A percentile compares a stretch with the other conserved stretches of the same genome.
phyloP scores from a whole-genome alignment of 1,140 invertebrate genomes.

The Leptinotarsa lineolata region DNA sequence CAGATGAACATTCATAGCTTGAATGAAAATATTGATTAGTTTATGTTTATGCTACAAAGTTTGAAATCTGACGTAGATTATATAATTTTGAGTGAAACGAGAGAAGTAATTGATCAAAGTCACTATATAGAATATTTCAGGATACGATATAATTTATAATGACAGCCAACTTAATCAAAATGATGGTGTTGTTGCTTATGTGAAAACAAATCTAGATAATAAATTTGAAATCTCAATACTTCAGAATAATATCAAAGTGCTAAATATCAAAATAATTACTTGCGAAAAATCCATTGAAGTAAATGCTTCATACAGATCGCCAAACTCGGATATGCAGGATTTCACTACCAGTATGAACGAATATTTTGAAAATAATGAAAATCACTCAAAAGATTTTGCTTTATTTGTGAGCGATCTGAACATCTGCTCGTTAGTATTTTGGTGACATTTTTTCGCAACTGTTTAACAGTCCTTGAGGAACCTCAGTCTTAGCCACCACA shows the following conservation, averaged over 20 bases:
- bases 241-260: not conserved
- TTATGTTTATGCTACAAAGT: conserved; percentile 11
- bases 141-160: conserved; percentile 12
- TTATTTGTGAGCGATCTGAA: too few species aligned
- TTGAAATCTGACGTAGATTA: not conserved
- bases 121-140: not conserved
- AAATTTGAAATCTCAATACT: not conserved
- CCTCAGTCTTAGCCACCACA: too few species aligned
- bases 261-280: conserved; percentile 7
- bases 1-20: too few species aligned
- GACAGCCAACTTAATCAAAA: conserved; percentile 12
- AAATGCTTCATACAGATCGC: too few species aligned
- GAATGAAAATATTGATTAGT: not conserved
- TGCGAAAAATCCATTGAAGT: not conserved
- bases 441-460: too few species aligned
- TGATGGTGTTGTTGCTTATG: conserved; percentile 16
- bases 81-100: conserved; percentile 17
- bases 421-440: too few species aligned
- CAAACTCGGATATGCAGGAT: too few species aligned
- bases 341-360: too few species aligned
- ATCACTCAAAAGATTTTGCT: too few species aligned
- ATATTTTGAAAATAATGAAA: too few species aligned
- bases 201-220: not conserved
- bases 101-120: conserved; percentile 8
- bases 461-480: too few species aligned